Evolutionary conservation across 2,888 invertebrate species (phyloP).

Genomic region (Herminia tarsipennalis): DNA sequence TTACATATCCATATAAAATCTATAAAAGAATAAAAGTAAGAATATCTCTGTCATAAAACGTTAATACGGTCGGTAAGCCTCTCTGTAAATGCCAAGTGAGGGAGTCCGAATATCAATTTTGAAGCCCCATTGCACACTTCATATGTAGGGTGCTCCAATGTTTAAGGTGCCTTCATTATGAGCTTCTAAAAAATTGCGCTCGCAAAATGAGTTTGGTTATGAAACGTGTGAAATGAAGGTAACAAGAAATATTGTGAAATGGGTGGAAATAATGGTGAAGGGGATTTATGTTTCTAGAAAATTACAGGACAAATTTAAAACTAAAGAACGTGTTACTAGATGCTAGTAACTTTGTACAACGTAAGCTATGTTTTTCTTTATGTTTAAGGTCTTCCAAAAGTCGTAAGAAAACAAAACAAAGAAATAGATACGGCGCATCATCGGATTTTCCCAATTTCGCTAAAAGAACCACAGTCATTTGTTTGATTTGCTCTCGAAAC

Average conservation of each 20-base stretch:
- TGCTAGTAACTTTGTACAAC: no score
- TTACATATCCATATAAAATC: no score
- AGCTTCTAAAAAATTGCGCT: slow-evolving; percentile 23
- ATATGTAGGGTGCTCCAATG: slow-evolving; percentile 43
- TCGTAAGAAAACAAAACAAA: slow-evolving; percentile 14
- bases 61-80: slow-evolving; percentile 37
- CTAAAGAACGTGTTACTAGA: no score
- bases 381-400: background rate
- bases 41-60: slow-evolving; percentile 12
- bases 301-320: no score
- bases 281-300: no score
- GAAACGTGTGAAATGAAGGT: background rate
- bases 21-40: no score
- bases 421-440: slow-evolving; percentile 31
- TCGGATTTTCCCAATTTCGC: slow-evolving; percentile 61
- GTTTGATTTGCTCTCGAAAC: slow-evolving; percentile 59
- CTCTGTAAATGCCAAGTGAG: slow-evolving; percentile 41
- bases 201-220: slow-evolving; percentile 29
- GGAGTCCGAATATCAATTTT: slow-evolving; percentile 55
- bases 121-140: slow-evolving; percentile 44
- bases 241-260: no score
- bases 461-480: slow-evolving; percentile 73
- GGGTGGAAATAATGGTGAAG: background rate
- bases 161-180: slow-evolving; percentile 19
- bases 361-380: background rate